Base-by-base conservation (phyloP, 2,888 invertebrate species). In the Apocheima hispidaria region DNA sequence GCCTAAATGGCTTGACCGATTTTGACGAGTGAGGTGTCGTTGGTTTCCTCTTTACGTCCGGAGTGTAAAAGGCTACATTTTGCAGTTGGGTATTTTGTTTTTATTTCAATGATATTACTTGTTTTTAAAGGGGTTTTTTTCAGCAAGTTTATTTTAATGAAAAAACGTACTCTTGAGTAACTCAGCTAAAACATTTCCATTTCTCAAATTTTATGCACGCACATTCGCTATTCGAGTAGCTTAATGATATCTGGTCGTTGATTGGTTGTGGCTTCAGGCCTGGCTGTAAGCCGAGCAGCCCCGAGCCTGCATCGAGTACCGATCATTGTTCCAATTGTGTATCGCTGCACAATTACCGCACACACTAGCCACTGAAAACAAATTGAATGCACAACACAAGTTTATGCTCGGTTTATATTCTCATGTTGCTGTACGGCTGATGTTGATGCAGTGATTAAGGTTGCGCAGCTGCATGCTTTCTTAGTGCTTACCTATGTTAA, bases 271-370 rank as follows among this genome's bases (percentile, higher is more conserved):
- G 26, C 38, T 43, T 36, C 51, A 30, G 51, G 44, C 2, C 21
- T 28, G 18, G 23, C 23, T 33, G 33, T 26, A 33, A 44, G 14
- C 36, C 38, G 60, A 60, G 59, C 49, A 40, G 49, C 52, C 60
- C 57, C 41, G 58, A 60, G 69, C 69, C 63, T 66, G 69, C 70
- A 70, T 60, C 65, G 70, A 66, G 70, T 65, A 66, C 73, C 71
- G 78, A 83, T 82, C 79, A 86, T 87, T 81, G 84, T 81, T 79
- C 82, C 81, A 81, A n/a, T 83, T 87, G 84, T 85, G 82, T 83
- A 83, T 79, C 67, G 73, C 75, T 77, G 74, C 79, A 79, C 79
- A 82, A 82, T 83, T 79, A 83, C 74, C 65, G 75, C 74, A 74
- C 78, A 76, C 74, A 60, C 65, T 69, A 71, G 69, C 69, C 74